Conservation (phyloP, 2,888 invertebrate species). For the Odontocolon sp. region DNA sequence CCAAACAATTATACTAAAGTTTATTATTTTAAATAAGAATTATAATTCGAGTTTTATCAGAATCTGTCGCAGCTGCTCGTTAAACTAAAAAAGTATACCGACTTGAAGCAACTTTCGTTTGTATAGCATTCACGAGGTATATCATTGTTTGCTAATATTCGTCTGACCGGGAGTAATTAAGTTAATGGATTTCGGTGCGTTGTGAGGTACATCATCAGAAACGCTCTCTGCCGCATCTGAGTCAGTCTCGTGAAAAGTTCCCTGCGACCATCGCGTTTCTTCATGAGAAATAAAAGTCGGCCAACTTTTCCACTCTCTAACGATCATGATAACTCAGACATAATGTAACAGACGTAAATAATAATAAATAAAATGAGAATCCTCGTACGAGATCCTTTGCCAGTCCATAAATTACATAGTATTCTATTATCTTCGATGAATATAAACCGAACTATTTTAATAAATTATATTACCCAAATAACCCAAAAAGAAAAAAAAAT, state of each 20-base stretch:
- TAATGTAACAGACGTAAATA: constrained; percentile 43
- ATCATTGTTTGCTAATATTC: constrained; percentile 54
- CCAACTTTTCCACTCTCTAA: constrained; percentile 65
- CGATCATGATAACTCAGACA: constrained; percentile 60
- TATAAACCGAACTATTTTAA: too few species aligned
- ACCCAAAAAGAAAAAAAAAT: too few species aligned
- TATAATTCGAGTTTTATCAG: too few species aligned
- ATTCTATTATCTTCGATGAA: too few species aligned
- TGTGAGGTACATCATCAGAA: neutral
- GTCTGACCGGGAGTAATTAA: constrained; percentile 50
- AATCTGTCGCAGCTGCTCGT: neutral
- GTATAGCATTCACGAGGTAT: constrained; percentile 6
- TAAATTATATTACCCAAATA: too few species aligned
- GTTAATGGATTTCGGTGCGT: constrained; percentile 46
- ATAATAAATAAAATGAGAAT: constrained; percentile 28
- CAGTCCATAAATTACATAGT: too few species aligned
- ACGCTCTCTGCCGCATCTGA: neutral
- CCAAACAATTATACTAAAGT: too few species aligned
- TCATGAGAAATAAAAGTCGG: constrained; percentile 58
- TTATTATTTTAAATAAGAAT: too few species aligned
- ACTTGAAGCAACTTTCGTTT: constrained; percentile 37
- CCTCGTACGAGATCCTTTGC: neutral
- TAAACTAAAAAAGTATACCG: neutral
- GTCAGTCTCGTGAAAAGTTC: constrained; percentile 43
- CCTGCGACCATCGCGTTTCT: constrained; percentile 16